Evolutionary conservation across 2,113 vertebrate genomes (phyloP), one percentile per base, ranked within the genome.

Genomic region (Sinocyclocheilus anshuiensis): DNA sequence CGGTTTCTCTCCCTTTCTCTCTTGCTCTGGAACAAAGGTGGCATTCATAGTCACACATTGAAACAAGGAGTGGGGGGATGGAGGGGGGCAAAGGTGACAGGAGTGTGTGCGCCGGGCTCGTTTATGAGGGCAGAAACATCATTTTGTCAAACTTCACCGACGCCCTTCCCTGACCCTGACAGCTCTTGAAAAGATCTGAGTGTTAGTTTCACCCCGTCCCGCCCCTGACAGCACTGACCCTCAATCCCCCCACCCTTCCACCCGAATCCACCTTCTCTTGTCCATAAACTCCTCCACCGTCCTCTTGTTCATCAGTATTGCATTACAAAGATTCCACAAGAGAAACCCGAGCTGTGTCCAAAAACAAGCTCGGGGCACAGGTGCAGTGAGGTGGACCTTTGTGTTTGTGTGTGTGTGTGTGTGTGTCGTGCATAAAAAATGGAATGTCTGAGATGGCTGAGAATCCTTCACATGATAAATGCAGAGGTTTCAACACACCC

Each of bases 41-140:
- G 87, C 90, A 94, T 95, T 95, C 94, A 95, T 94, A 91, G 92
- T 91, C 94, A 93, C 93, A 92, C 93, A 94, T 94, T 95, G 91
- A 93, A 94, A 95, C 93, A 92, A 67, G 87, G 90, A 88, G 87
- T 84, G 55, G 86, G 89, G 50, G 90, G 88, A 88, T 90, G 90
- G 90, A 92, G 89, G 88, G 92, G 92, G 91, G 88, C 90, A 93
- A 91, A 94, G 93, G 94, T 94, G 93, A 93, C 90, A 87, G 59
- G n/a, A 63, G 86, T 59, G 22, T 81, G 63, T 8, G 86, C 88
- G 82, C 88, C 86, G 3, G 15, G 36, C 88, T 90, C 92, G 91
- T 92, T 93, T 90, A 91, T 90, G 93, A 92, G 90, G 81, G 90
- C 84, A 92, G 90, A 92, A 93, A 94, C 92, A 94, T 94, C 90